A percentile compares a stretch with the other conserved stretches of the same genome.
Conservation (phyloP, 1,140 invertebrate species). For the Trigoniulus corallinus region DNA sequence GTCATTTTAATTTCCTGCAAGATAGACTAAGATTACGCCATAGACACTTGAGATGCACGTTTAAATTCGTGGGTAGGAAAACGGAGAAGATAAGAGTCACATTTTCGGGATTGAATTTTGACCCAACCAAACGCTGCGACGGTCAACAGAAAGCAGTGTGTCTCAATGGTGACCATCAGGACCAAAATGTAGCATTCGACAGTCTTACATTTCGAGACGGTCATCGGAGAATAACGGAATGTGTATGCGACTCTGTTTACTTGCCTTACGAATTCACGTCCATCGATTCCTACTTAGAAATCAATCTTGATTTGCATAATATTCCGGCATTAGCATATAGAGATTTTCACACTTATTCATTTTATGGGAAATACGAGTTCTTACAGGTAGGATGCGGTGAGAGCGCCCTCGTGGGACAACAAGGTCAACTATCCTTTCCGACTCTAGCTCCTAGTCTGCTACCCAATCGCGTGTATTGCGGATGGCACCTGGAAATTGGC, state of each 20-base stretch:
- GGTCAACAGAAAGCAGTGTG: neutral
- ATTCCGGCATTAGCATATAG: conserved; percentile 1
- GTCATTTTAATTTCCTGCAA: conserved; percentile 1
- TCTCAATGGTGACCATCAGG: neutral
- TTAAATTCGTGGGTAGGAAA: neutral
- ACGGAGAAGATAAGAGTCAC: neutral
- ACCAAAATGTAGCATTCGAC: conserved; percentile 1
- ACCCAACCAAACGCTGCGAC: neutral
- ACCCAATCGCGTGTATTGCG: neutral
- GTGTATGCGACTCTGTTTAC: conserved; percentile 1
- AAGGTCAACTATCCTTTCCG: neutral
- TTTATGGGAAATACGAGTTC: conserved; percentile 5
- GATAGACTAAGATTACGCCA: neutral
- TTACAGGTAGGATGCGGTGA: conserved; percentile 4
- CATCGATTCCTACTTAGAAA: neutral
- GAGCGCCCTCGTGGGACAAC: neutral
- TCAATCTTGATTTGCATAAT: neutral
- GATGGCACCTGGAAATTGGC: neutral
- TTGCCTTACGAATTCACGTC: neutral
- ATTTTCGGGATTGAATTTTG: neutral
- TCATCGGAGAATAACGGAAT: neutral
- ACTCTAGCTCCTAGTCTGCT: neutral
- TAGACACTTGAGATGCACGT: neutral
- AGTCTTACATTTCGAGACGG: neutral
- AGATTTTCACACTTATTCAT: neutral